phyloP scores from a whole-genome alignment of 2,797 vertebrate species.

The Phoeniculus purpureus region DNA sequence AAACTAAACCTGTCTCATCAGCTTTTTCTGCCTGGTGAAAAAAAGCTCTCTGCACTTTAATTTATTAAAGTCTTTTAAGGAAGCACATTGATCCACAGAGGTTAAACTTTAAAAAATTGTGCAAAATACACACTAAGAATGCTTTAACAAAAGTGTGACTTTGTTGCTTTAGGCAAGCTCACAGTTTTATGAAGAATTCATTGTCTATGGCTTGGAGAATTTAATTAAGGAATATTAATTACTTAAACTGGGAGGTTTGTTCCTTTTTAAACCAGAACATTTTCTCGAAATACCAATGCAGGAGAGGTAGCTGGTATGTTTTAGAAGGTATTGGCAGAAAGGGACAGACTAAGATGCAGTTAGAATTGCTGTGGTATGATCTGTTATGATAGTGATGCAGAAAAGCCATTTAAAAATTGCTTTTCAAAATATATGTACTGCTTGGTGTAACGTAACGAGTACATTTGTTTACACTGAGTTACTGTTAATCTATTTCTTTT shows the following conservation, averaged over 20 bases:
- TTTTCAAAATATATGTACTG: constrained; percentile 29
- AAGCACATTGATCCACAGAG: constrained; percentile 99
- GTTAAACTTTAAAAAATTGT: constrained; percentile 99
- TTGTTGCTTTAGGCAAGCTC: constrained; percentile 90
- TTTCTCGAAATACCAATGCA: constrained; percentile 66
- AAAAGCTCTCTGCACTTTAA: constrained; percentile 99
- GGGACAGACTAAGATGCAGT: constrained; percentile 26
- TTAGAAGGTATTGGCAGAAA: constrained; percentile 36
- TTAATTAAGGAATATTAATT: constrained; percentile 98
- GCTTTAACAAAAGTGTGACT: constrained; percentile 90
- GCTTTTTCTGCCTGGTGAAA: constrained; percentile 99
- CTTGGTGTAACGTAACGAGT: constrained; percentile 3
- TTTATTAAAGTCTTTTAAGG: constrained; percentile 99
- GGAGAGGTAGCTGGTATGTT: constrained; percentile 31
- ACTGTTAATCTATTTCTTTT: constrained; percentile 45
- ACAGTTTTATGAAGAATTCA: constrained; percentile 89
- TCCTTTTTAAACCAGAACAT: constrained; percentile 84
- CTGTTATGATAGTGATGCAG: constrained; percentile 8
- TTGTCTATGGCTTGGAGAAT: constrained; percentile 90
- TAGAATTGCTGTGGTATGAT: constrained; percentile 23
- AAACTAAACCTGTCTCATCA: constrained; percentile 99
- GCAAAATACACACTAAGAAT: constrained; percentile 92
- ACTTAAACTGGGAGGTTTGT: constrained; percentile 90
- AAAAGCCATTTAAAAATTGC: constrained; percentile 29
- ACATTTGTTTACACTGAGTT: constrained; percentile 40